phyloP scores from a whole-genome alignment of 2,113 vertebrate genomes.

The Sander lucioperca region DNA sequence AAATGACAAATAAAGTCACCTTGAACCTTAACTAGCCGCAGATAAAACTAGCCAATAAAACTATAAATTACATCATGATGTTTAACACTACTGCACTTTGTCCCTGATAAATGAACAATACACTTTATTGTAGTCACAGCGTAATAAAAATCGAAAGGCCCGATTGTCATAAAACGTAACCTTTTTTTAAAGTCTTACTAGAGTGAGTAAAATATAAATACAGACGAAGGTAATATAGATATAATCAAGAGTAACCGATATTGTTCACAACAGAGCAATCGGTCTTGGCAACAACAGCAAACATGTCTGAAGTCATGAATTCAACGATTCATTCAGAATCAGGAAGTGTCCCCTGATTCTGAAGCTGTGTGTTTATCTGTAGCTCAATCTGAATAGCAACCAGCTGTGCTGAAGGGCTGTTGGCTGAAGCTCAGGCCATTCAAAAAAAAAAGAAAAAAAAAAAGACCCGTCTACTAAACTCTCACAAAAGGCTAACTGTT shows the following conservation, averaged over 20 bases:
- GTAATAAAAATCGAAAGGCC: slow-evolving; percentile 22
- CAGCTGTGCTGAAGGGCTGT: slow-evolving; percentile 65
- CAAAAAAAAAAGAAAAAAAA: slow-evolving; percentile 28
- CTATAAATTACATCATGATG: not conserved
- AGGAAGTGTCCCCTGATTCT: slow-evolving; percentile 47
- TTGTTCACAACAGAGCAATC: not conserved
- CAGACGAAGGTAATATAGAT: not conserved
- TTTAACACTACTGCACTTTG: not conserved
- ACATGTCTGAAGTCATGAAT: slow-evolving; percentile 31
- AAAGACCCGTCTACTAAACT: slow-evolving; percentile 16
- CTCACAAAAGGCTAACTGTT: slow-evolving; percentile 54
- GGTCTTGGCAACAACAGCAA: not conserved
- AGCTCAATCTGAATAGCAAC: slow-evolving; percentile 69
- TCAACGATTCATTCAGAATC: slow-evolving; percentile 31
- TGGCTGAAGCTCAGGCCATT: slow-evolving; percentile 22
- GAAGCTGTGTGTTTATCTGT: slow-evolving; percentile 62
- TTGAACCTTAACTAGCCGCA: not conserved
- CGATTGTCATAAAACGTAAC: slow-evolving; percentile 23
- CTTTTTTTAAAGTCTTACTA: slow-evolving; percentile 23
- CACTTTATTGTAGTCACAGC: not conserved
- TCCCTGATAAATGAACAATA: not conserved
- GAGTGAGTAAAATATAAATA: slow-evolving; percentile 25
- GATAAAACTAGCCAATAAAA: not conserved
- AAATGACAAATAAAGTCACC: not conserved
- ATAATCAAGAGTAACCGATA: not conserved